Conservation (phyloP, 92 coral and sea anemone genomes). For the Montipora capitata region DNA sequence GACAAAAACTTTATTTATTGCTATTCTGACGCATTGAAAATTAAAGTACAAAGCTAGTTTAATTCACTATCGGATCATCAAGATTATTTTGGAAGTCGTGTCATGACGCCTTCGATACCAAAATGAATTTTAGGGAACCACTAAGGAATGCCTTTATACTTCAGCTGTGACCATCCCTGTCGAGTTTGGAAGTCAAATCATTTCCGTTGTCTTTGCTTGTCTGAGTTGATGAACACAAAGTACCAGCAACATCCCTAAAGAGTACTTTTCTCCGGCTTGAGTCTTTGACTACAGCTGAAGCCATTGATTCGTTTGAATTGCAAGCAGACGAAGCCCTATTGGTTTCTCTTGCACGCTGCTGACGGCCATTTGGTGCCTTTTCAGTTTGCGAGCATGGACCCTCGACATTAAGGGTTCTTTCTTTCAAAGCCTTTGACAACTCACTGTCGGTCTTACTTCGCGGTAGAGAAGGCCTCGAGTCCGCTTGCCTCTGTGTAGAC, state of each 20-base stretch:
- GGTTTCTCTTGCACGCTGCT: neutral
- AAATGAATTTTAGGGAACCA: too few species aligned
- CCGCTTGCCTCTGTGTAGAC: neutral
- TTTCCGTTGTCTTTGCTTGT: neutral
- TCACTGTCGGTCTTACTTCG: neutral
- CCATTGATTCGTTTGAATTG: neutral
- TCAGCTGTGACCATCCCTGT: neutral
- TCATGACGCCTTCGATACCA: neutral
- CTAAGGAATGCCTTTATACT: neutral
- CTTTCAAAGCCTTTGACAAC: slow-evolving; percentile 7
- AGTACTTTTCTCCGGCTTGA: neutral
- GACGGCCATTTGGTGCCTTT: neutral
- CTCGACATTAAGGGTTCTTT: neutral
- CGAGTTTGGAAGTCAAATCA: neutral
- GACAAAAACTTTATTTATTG: too few species aligned
- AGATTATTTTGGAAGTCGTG: too few species aligned
- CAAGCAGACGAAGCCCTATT: neutral
- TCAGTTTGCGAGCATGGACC: neutral
- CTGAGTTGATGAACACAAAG: neutral
- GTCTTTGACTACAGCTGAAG: neutral
- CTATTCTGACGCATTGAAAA: too few species aligned
- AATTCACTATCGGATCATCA: too few species aligned
- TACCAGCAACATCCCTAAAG: neutral
- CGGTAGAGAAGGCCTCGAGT: slow-evolving; percentile 1
- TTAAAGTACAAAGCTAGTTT: too few species aligned